These are phyloP conservation scores for Zosterops pallidus DNA, from an alignment of 2,113 vertebrate species.

Conservation along the genomic window DNA sequence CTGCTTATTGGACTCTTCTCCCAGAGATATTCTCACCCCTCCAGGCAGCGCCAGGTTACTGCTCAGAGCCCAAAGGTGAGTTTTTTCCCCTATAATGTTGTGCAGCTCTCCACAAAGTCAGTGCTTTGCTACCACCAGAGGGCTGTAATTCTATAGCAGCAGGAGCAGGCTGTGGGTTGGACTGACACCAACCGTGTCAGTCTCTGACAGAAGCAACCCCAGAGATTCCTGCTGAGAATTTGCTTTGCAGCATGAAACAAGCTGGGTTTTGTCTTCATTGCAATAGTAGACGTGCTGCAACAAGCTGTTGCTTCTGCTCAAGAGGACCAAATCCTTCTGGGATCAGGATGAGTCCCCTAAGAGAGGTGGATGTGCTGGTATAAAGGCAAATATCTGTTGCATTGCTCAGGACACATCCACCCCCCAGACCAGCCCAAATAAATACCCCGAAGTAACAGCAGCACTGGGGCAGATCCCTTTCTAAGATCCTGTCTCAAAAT, in stretches of 20 bases:
- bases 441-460: not conserved
- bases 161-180: not conserved
- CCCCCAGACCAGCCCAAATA: not conserved
- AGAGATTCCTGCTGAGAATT: not conserved
- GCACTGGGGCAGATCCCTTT: not conserved
- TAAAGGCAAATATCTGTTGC: not conserved
- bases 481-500: not conserved
- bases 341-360: accelerated
- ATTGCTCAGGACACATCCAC: not conserved
- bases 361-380: not conserved
- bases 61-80: not conserved
- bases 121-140: not conserved
- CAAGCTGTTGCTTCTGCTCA: not conserved
- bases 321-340: not conserved
- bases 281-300: accelerated
- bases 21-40: not conserved
- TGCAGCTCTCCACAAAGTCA: not conserved
- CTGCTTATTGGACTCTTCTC: not conserved
- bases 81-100: not conserved
- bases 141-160: not conserved
- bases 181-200: accelerated
- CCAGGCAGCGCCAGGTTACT: not conserved
- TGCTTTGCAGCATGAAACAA: not conserved
- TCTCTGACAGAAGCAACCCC: not conserved
- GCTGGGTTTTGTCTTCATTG: not conserved